Conservation (phyloP, 2,113 vertebrate genomes). For the Engraulis encrasicolus region DNA sequence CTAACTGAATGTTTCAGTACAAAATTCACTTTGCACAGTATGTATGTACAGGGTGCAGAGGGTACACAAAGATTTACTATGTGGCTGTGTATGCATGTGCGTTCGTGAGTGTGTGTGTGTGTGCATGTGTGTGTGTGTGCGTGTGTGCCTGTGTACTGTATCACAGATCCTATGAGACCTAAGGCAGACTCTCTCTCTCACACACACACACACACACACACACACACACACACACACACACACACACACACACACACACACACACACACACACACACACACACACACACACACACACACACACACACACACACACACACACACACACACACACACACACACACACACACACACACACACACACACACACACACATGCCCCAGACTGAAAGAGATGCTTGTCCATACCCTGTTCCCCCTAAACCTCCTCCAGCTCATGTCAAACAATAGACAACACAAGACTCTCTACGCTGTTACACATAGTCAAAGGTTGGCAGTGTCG, state of each 20-base stretch:
- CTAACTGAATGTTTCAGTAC: too few species aligned
- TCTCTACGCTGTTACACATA: background rate
- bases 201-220: background rate
- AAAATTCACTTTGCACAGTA: too few species aligned
- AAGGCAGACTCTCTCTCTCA: too few species aligned
- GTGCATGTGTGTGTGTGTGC: too few species aligned
- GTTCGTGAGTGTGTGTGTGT: too few species aligned
- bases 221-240: background rate
- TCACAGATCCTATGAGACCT: background rate
- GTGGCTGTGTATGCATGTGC: too few species aligned
- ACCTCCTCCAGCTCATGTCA: background rate
- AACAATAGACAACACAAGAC: background rate
- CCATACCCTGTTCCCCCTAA: background rate
- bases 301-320: background rate
- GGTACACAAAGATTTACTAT: too few species aligned
- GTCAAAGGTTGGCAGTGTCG: background rate
- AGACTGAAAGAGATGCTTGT: background rate
- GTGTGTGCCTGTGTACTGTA: too few species aligned
- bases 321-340: background rate
- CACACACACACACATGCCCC: background rate
- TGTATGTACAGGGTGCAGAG: too few species aligned
- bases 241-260: background rate
- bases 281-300: background rate
- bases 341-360: background rate
- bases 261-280: background rate